phyloP scores from a whole-genome alignment of 2,113 vertebrate species.

The Cardinalis cardinalis region DNA sequence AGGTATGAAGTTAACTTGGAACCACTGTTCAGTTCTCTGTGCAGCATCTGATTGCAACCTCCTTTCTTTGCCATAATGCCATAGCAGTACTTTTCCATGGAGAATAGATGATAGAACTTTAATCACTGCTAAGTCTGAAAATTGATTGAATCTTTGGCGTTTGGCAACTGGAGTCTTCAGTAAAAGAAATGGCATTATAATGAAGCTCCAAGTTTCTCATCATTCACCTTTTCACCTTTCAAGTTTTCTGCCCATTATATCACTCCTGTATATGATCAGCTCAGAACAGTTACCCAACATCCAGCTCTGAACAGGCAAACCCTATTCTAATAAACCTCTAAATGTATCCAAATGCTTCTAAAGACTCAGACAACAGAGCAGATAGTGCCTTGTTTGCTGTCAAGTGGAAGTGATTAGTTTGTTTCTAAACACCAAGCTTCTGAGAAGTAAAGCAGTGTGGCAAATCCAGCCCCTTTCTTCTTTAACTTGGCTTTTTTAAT shows the following conservation, averaged over 20 bases:
- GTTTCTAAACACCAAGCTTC: not conserved
- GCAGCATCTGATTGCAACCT: not conserved
- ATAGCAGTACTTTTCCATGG: not conserved
- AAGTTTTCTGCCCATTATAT: not conserved
- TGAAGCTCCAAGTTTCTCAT: not conserved
- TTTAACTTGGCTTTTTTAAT: not conserved
- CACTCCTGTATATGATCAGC: not conserved
- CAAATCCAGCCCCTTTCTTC: not conserved
- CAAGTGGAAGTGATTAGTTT: not conserved
- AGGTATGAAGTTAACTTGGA: not conserved
- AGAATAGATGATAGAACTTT: not conserved
- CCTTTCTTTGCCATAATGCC: not conserved
- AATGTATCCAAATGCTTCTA: constrained; percentile 18
- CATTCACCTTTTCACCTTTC: not conserved
- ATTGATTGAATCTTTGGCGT: not conserved
- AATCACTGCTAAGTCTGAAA: not conserved
- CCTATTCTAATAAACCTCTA: not conserved
- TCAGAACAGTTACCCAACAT: not conserved
- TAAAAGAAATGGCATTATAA: not conserved
- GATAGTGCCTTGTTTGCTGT: not conserved
- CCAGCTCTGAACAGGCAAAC: not conserved
- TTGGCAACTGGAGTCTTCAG: not conserved
- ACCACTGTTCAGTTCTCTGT: not conserved
- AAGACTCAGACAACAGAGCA: not conserved
- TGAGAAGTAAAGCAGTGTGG: not conserved